phyloP scores from a whole-genome alignment of 2,113 vertebrate species.

The Hypocryptadius cinnamomeus region DNA sequence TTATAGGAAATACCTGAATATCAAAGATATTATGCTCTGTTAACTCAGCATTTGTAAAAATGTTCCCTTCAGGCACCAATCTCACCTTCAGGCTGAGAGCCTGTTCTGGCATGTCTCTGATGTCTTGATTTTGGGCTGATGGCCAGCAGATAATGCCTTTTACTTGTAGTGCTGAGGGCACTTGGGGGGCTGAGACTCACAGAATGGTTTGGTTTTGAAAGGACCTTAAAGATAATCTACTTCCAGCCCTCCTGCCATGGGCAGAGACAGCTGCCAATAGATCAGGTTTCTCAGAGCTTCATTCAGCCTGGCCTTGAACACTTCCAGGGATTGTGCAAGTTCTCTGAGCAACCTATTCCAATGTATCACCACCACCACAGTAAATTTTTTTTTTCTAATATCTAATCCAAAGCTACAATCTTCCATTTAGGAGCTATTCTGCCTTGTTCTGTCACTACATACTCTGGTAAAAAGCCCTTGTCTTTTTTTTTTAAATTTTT shows the following conservation, averaged over 20 bases:
- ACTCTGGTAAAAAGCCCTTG: background rate
- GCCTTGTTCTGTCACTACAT: too few species aligned
- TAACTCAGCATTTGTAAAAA: background rate
- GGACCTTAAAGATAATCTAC: background rate
- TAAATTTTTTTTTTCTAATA: background rate
- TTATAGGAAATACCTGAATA: background rate
- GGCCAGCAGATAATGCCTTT: background rate
- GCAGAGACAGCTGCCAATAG: background rate
- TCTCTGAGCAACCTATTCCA: background rate
- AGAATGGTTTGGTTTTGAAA: background rate
- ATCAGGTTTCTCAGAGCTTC: background rate
- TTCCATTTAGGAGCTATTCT: background rate
- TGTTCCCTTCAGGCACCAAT: background rate
- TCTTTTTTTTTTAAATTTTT: background rate
- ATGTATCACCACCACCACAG: too few species aligned
- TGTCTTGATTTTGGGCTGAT: background rate
- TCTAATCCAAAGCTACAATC: background rate
- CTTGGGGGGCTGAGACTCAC: background rate
- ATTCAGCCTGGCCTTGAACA: background rate
- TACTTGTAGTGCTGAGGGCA: background rate
- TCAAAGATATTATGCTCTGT: background rate
- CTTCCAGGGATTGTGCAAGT: background rate
- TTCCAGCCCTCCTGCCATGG: rapidly evolving
- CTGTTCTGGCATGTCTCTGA: background rate
- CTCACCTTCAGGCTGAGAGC: background rate